These are phyloP conservation scores for Onchidella celtica DNA, from an alignment of 2,888 invertebrate species.

Conservation along the genomic window DNA sequence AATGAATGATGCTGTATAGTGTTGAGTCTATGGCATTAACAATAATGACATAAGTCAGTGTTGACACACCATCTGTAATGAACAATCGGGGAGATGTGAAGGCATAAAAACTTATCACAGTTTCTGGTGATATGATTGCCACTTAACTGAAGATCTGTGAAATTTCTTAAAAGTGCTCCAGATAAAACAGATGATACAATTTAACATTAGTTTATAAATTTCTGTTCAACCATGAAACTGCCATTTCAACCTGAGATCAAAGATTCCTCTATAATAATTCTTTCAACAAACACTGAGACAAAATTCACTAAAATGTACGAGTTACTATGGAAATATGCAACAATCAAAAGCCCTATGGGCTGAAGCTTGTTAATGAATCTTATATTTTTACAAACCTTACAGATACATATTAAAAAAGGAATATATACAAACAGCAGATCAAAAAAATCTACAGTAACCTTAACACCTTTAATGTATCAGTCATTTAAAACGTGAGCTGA, in stretches of 20 bases:
- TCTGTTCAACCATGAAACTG: constrained; percentile 10
- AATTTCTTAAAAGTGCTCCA: background rate
- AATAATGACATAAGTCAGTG: background rate
- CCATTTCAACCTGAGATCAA: constrained; percentile 49
- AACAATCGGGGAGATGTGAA: constrained; percentile 30
- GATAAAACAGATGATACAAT: constrained; percentile 6
- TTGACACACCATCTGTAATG: background rate
- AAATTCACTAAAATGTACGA: constrained; percentile 30
- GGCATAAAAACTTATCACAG: constrained; percentile 46
- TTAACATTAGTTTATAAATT: too few species aligned
- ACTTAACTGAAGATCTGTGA: constrained; percentile 29
- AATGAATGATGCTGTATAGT: background rate
- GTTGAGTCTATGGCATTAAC: background rate
- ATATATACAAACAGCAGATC: too few species aligned
- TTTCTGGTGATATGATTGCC: background rate
- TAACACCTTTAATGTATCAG: too few species aligned
- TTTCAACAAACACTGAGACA: constrained; percentile 40
- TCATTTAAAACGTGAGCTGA: too few species aligned
- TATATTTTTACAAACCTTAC: background rate
- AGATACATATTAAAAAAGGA: background rate
- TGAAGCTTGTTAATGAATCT: background rate
- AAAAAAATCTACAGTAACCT: too few species aligned
- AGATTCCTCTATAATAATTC: background rate
- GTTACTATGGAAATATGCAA: constrained; percentile 34
- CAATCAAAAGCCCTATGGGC: background rate